Evolutionary conservation across 2,888 invertebrate species (phyloP), one percentile per base, ranked within the genome.

Genomic region (Erebia epiphron): DNA sequence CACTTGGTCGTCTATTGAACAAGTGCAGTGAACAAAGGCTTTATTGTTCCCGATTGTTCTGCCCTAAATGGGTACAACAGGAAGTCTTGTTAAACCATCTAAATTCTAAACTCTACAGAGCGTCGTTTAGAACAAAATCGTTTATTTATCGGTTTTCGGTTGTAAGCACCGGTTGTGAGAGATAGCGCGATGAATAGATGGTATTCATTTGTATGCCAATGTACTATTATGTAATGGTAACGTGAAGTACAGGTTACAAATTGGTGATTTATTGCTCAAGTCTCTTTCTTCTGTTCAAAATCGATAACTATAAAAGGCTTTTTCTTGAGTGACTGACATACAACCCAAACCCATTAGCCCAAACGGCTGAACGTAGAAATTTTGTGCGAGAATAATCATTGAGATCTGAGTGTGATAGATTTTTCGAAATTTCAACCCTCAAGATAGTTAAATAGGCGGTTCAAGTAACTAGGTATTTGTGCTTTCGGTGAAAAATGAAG

Each of bases 41-140:
- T 62, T 18, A 49, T 62, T 62, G 60, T 60, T 60, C 60, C 4
- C 41, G 57, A 58, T 58, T 60, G 62, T 49, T 62, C 21, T 21
- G 49, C 49, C 46, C 49, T 46, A 46, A 62, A 62, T 21, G 62
- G 46, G 21, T 49, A 46, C 62, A 21, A 46, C 62, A 49, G 62
- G 62, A 62, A 62, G 46, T 49, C 14, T 18, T 16, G 61, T 62
- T 26, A 0, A 35, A 35, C 35, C 35, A 35, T 35, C 35, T 7
- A 35, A 35, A 35, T 35, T 35, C 56, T 57, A 60, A 60, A n/a
- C n/a, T 41, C 41, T 43, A 14, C 13, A 35, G 58, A 35, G 58
- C 14, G 13, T 14, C 14, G 8, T 13, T 57, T 26, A 1, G 11
- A 21, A 7, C 21, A 2, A 57, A 60, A 60, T 60, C 60, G 10